Base-by-base conservation (phyloP, 2,888 invertebrate genomes). In the Luperina testacea region DNA sequence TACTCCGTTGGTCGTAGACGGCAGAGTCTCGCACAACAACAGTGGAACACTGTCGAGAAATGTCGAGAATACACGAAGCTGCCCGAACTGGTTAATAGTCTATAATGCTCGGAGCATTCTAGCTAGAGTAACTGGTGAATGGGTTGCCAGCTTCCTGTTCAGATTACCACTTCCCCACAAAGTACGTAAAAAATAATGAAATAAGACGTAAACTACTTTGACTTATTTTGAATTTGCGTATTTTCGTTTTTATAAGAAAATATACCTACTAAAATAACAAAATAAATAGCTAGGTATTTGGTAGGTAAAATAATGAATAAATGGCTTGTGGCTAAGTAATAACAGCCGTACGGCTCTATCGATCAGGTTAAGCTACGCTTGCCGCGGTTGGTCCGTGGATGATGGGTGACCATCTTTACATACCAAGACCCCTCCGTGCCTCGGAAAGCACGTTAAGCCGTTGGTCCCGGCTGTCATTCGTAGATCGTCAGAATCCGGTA, bases 61-160 rank as follows among this genome's bases (percentile, higher is more conserved):
- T 64, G 72, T 81, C 71, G 80, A 85, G 67, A 71, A 57, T 42
- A 38, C 57, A 63, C 86, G 86, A 89, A 72, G 74, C 65, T 61
- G 20, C 71, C 45, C 80, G 87, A 87, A 82, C 80, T 53, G 20
- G 84, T 88, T 32, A 1, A 32, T 32, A 32, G 32, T 32, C 32
- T 32, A 32, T 32, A 32, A 32, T 32, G 32, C 32, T 69, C 81
- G 75, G 87, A 89, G 59, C 81, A 42, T 83, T 87, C 81, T 82
- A 81, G 83, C 67, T 63, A n/a, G n/a, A n/a, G n/a, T 17, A 20
- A 63, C 71, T 64, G 53, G 48, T 57, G 24, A 27, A 42, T 63
- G 81, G 71, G 86, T 86, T 89, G 85, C 81, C 81, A 89, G 79
- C n/a, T 42, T 69, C 17, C 38, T 72, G 20, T 64, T 67, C 1